Evolutionary conservation across 2,888 invertebrate genomes (phyloP).

Genomic region (Helleia helle): DNA sequence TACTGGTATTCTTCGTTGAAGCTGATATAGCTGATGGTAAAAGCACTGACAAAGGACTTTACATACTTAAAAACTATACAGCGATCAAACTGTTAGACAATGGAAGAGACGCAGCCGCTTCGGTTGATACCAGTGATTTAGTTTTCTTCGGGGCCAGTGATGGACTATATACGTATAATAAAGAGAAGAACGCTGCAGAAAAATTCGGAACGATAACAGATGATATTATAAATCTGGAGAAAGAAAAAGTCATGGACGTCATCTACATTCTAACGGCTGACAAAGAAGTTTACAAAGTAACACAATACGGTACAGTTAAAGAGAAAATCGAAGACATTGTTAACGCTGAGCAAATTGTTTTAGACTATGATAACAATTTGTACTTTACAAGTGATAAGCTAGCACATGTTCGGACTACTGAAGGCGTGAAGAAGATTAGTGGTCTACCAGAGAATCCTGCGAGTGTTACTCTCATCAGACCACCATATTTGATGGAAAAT

Average conservation of each 20-base stretch:
- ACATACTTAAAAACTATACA: conserved; percentile 22
- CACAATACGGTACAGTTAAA: conserved; percentile 38
- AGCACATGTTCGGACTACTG: conserved; percentile 28
- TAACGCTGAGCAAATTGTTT: conserved; percentile 38
- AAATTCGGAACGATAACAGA: conserved; percentile 28
- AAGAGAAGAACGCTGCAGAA: conserved; percentile 15
- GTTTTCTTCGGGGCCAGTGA: conserved; percentile 38
- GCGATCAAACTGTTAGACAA: conserved; percentile 33
- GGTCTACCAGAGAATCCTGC: conserved; percentile 34
- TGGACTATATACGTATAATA: conserved; percentile 37
- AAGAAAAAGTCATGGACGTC: conserved; percentile 22
- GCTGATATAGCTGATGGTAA: conserved; percentile 22
- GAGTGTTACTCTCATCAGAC: conserved; percentile 31
- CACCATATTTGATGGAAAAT: conserved; percentile 34
- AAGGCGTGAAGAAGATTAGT: conserved; percentile 32
- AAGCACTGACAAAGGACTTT: conserved; percentile 30
- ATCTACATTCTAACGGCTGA: conserved; percentile 45
- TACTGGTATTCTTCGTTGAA: conserved; percentile 23
- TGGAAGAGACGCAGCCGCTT: conserved; percentile 32
- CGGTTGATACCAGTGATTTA: conserved; percentile 27
- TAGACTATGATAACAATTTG: conserved; percentile 42
- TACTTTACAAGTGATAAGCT: conserved; percentile 39
- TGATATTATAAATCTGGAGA: conserved; percentile 24
- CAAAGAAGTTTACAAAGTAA: conserved; percentile 40
- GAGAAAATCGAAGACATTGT: conserved; percentile 31